Evolutionary conservation across 1,140 invertebrate species (phyloP), one percentile per base, ranked within the genome.

Genomic region (Drosophila nigromelanica): DNA sequence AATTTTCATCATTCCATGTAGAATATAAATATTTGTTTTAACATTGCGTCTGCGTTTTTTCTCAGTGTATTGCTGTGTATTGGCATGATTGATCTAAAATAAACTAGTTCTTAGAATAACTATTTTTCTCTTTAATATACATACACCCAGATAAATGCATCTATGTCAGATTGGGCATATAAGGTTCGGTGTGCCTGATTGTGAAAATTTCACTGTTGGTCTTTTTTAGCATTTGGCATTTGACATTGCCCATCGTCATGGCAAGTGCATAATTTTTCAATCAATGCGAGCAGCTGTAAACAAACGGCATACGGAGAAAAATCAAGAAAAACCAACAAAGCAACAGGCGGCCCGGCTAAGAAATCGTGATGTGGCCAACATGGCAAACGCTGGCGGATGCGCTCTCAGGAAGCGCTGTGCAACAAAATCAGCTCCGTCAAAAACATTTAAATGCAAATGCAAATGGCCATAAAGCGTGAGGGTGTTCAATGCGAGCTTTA

Each of bases 261-360:
- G 82, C 82, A 87, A 87, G 82, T 87, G 82, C 82, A 87, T 87
- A 87, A 87, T 87, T 87, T 87, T 87, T 87, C 82, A 87, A 87
- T 87, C 82, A 87, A 89, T 79, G 78, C 85, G 54, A 89, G 78
- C 82, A 87, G 82, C 82, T 86, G 81, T 86, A 86, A 86, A 69
- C 81, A 86, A 86, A 86, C 81, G 86, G 72, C 72, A 62, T 48
- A 61, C 54, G 52, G 56, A 59, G 59, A 73, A 78, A 78, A 69
- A 62, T 54, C 54, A 54, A 58, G 14, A 45, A 35, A 42, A 59
- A 30, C 51, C 33, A 62, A 75, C 10, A 50, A 27, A 61, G 21
- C 66, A 74, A 74, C 55, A 73, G 70, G 47, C 70, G 70, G 55
- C 48, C 54, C 8, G 61, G 48, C 21, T 18, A n/a, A 52, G 48